Evolutionary conservation across 2,113 vertebrate genomes (phyloP), one percentile per base, ranked within the genome.

Genomic region (Furnarius figulus): DNA sequence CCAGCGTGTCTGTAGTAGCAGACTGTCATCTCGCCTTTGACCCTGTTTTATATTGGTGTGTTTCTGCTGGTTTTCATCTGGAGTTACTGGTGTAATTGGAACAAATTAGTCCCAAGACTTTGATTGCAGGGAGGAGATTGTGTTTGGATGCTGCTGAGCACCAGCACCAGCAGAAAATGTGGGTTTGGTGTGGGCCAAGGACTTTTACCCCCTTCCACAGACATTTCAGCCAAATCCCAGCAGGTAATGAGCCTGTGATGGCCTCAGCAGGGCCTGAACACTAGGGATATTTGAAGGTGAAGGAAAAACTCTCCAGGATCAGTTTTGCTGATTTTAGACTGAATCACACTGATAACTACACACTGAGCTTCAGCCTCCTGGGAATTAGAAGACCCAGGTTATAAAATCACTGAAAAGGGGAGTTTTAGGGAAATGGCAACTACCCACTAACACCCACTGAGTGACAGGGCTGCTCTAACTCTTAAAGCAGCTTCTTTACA

Each of bases 21-120:
- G 53, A 12, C 66, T 50, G 18, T 63, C 77, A 22, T 52, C 49
- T 50, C 61, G 33, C 94, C 62, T 85, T 23, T 76, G 71, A 74
- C 66, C 70, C 37, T 52, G 6, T 22, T 77, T 84, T 39, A 30
- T 72, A 20, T 49, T 40, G 53, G 31, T 56, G 39, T 5, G 14
- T 59, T 91, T 61, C 74, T 95, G 66, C 62, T 77, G 47, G 28
- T 78, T 87, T 89, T 76, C 74, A 49, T 70, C 87, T 44, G 82
- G 71, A 68, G 8, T 65, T 85, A 65, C 81, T 37, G 82, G 81
- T 58, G 25, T 59, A 87, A 91, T 9, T 71, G 78, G 58, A 85
- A 82, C 47, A 82, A 89, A 93, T 84, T 44, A 77, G 42, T 28
- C 62, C 58, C 49, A 24, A n/a, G 66, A 33, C 49, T 79, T 71